Evolutionary conservation across 2,113 vertebrate species (phyloP).

Genomic region (Thryonomys swinderianus): DNA sequence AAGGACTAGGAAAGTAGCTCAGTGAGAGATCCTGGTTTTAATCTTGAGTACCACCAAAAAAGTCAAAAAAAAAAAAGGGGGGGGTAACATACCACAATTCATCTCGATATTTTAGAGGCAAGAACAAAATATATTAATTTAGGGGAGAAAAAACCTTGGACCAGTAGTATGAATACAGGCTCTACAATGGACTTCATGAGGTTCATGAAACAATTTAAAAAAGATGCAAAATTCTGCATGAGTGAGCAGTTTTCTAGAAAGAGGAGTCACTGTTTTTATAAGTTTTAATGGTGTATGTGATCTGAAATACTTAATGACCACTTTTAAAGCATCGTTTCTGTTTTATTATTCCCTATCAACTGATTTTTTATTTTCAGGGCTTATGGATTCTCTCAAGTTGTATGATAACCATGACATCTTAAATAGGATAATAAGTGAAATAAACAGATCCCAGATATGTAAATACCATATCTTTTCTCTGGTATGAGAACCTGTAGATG

Average conservation of each 20-base stretch:
- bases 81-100: neutral
- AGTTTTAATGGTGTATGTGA: neutral
- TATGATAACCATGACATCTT: neutral
- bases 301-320: neutral
- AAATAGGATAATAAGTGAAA: neutral
- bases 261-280: neutral
- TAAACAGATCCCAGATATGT: too few species aligned
- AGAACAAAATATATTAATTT: neutral
- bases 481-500: too few species aligned
- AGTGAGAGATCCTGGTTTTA: neutral
- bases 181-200: neutral
- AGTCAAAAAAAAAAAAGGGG: too few species aligned
- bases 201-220: neutral
- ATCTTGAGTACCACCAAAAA: neutral
- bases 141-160: neutral
- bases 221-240: neutral
- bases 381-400: neutral
- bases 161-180: neutral
- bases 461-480: too few species aligned
- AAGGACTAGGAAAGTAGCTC: neutral
- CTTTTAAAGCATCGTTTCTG: slow-evolving; percentile 3
- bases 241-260: neutral
- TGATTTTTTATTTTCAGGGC: neutral
- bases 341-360: neutral
- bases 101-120: neutral